Percentiles rank a stretch among this genome's conserved stretches.
Conservation (phyloP, 2,113 vertebrate species). For the Cercocebus atys region DNA sequence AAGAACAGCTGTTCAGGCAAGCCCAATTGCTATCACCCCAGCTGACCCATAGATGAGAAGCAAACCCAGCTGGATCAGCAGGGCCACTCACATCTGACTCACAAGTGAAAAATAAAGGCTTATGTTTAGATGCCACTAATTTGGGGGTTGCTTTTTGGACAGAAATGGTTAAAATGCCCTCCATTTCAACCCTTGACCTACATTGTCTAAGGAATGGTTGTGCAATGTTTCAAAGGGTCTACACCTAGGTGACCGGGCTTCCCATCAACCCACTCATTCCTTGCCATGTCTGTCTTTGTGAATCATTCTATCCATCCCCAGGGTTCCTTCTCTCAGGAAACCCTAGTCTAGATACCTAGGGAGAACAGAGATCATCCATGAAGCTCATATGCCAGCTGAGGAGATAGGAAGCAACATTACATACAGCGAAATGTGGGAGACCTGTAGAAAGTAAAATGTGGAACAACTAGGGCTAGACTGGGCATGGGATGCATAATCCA, state of each 20-base stretch:
- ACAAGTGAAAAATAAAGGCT: neutral
- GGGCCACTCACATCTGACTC: neutral
- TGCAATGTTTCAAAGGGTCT: neutral
- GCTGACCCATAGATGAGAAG: neutral
- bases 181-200: neutral
- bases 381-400: neutral
- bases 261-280: neutral
- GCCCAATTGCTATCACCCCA: neutral
- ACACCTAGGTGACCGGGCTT: neutral
- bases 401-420: neutral
- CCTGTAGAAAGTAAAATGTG: neutral
- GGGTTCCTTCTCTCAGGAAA: neutral
- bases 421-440: neutral
- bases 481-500: fast-evolving
- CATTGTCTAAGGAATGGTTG: neutral
- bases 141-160: neutral
- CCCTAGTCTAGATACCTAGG: neutral
- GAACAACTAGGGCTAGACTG: no score
- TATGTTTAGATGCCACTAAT: neutral
- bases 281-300: neutral
- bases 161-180: neutral
- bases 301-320: neutral
- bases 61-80: neutral
- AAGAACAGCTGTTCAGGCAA: neutral
- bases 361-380: neutral